These are phyloP conservation scores for Lethrus apterus DNA, from an alignment of 1,140 invertebrate species.

Conservation along the genomic window DNA sequence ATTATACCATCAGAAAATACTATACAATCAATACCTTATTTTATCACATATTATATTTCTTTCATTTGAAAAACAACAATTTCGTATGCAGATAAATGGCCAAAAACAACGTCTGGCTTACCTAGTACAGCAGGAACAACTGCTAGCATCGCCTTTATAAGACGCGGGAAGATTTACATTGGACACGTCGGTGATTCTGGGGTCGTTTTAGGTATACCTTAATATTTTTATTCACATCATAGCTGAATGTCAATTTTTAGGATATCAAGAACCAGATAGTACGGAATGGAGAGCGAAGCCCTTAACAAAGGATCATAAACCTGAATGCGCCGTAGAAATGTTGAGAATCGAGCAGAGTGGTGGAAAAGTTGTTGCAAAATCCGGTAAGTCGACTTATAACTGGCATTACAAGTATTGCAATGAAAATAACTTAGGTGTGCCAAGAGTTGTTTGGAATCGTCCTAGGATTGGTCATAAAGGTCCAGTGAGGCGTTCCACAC, in stretches of 20 bases:
- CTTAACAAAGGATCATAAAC: slow-evolving; percentile 90
- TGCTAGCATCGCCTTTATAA: slow-evolving; percentile 89
- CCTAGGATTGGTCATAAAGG: slow-evolving; percentile 72
- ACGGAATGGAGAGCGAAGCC: slow-evolving; percentile 69
- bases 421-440: slow-evolving; percentile 54
- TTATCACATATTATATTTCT: too few relatives aligned
- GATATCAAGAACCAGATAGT: slow-evolving; percentile 40
- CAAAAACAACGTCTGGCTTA: slow-evolving; percentile 83
- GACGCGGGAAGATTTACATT: slow-evolving; percentile 90
- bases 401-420: too few relatives aligned
- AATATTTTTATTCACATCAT: background rate
- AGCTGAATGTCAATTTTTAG: slow-evolving; percentile 19
- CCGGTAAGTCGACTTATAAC: slow-evolving; percentile 49
- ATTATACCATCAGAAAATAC: slow-evolving; percentile 13
- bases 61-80: background rate
- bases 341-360: slow-evolving; percentile 79
- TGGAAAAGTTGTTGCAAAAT: slow-evolving; percentile 82
- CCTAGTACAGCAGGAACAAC: slow-evolving; percentile 96
- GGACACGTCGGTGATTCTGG: slow-evolving; percentile 97
- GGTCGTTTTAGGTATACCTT: slow-evolving; percentile 74
- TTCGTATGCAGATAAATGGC: slow-evolving; percentile 76
- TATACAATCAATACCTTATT: too few relatives aligned
- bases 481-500: slow-evolving; percentile 73
- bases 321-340: slow-evolving; percentile 81
- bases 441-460: slow-evolving; percentile 94